These are phyloP conservation scores for Anthopleura sola DNA, from an alignment of 64 coral and sea anemone species.

Conservation along the genomic window DNA sequence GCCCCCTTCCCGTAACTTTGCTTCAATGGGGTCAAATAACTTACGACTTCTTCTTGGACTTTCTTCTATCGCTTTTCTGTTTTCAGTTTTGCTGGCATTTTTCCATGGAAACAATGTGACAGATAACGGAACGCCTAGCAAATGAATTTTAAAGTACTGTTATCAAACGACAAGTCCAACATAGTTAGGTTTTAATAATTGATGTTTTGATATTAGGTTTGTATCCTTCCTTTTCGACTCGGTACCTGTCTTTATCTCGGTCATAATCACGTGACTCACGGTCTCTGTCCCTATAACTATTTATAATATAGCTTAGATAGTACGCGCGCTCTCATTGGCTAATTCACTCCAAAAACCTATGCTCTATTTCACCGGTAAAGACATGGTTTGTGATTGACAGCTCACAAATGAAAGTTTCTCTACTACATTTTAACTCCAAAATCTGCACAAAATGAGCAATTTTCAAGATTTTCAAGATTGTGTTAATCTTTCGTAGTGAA, in stretches of 20 bases:
- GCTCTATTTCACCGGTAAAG: too few relatives aligned
- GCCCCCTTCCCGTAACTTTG: not conserved
- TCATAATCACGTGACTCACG: slow-evolving; percentile 38
- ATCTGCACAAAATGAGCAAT: too few relatives aligned
- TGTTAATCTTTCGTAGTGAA: too few relatives aligned
- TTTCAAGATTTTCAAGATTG: too few relatives aligned
- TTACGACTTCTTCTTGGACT: slow-evolving; percentile 83
- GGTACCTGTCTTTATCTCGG: slow-evolving; percentile 51
- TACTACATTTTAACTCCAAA: too few relatives aligned
- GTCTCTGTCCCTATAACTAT: slow-evolving; percentile 6
- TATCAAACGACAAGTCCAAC: not conserved
- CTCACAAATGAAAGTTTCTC: too few relatives aligned
- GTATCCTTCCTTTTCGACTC: slow-evolving; percentile 74
- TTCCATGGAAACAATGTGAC: slow-evolving; percentile 95
- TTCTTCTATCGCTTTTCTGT: slow-evolving; percentile 92
- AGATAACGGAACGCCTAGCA: slow-evolving; percentile 82
- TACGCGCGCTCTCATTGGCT: too few relatives aligned
- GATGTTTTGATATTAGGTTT: slow-evolving; percentile 78
- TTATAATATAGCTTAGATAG: too few relatives aligned
- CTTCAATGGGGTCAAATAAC: not conserved
- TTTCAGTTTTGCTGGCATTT: slow-evolving; percentile 87
- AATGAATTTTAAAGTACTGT: not conserved
- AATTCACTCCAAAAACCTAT: too few relatives aligned
- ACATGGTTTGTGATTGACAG: too few relatives aligned
- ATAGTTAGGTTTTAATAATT: too few relatives aligned